Conservation (phyloP, 2,113 vertebrate species). For the Chaetops frenatus region DNA sequence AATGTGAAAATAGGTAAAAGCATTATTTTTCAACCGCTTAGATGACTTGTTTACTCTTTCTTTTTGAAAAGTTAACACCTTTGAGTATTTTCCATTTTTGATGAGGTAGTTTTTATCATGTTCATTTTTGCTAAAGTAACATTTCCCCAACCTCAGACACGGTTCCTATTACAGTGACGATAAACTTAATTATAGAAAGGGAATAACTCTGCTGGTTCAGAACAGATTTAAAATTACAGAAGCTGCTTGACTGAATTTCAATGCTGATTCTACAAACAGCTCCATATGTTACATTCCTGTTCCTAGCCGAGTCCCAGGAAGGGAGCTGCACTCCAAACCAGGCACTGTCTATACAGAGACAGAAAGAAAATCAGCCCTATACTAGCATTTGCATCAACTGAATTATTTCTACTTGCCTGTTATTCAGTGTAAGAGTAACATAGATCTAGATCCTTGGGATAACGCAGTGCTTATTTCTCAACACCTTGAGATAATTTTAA, state of each 20-base stretch:
- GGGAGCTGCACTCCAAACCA: background rate
- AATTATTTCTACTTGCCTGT: background rate
- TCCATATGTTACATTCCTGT: background rate
- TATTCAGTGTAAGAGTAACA: background rate
- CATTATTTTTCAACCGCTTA: background rate
- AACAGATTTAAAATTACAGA: background rate
- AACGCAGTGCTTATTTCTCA: background rate
- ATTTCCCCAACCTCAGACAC: background rate
- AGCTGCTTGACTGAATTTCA: slow-evolving; percentile 16
- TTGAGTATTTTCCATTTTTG: background rate
- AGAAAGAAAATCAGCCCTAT: background rate
- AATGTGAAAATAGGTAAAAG: background rate
- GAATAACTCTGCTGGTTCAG: background rate
- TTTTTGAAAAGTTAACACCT: background rate
- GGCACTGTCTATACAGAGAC: background rate
- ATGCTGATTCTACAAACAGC: background rate
- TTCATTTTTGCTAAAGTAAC: background rate
- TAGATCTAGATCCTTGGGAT: background rate
- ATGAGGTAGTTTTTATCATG: background rate
- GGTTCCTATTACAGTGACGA: background rate
- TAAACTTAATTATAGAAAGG: background rate
- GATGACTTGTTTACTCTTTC: background rate
- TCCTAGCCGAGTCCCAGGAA: background rate
- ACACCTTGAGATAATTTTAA: background rate
- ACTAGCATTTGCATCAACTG: background rate